These are phyloP conservation scores for Catagonus wagneri DNA, from an alignment of 2,113 vertebrate genomes.

Conservation along the genomic window DNA sequence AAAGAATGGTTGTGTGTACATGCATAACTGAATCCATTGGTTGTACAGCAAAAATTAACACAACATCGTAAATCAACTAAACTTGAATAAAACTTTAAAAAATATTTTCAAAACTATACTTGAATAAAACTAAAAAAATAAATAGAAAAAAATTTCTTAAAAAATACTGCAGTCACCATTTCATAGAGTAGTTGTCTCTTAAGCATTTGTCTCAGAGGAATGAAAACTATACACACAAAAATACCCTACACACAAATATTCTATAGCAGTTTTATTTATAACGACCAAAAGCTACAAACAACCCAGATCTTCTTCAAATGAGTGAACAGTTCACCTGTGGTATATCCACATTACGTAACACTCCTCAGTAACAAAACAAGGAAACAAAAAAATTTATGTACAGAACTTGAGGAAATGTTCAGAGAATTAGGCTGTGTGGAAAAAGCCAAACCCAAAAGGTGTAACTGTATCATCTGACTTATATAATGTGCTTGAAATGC, in stretches of 20 bases:
- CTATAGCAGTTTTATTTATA: neutral
- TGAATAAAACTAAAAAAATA: no score
- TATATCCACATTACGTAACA: neutral
- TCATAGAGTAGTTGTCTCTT: neutral
- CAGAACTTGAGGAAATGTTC: neutral
- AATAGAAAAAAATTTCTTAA: no score
- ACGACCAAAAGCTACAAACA: neutral
- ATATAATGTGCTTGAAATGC: neutral
- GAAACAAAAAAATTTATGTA: no score
- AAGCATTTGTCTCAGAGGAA: neutral
- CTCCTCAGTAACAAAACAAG: neutral
- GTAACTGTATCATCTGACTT: neutral
- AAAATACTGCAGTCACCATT: neutral
- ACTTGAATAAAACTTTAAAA: no score
- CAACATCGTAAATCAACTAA: no score
- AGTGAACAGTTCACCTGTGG: neutral
- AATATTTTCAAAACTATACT: no score
- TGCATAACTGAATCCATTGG: no score
- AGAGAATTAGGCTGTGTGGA: neutral
- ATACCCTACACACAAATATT: neutral
- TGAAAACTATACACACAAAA: neutral
- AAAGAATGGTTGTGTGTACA: no score
- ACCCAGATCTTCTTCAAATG: neutral
- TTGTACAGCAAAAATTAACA: no score
- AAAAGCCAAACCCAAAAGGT: neutral